These are phyloP conservation scores for Romanomermis culicivorax DNA, from an alignment of 2,888 invertebrate genomes.

Conservation along the genomic window DNA sequence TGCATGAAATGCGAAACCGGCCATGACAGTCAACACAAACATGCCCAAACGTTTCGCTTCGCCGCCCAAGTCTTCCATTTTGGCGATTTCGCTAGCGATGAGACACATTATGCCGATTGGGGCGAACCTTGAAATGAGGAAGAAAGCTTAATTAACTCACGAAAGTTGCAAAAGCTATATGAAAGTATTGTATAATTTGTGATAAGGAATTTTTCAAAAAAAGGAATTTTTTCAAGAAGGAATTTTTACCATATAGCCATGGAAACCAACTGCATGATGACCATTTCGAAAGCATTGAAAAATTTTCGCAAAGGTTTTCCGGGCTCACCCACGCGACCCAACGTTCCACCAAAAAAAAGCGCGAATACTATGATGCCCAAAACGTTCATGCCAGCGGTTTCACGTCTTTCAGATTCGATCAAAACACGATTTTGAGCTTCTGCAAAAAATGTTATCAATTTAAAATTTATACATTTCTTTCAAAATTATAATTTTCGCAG, in stretches of 20 bases:
- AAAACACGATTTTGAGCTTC: background rate
- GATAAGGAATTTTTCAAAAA: too few relatives aligned
- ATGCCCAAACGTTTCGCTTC: conserved; percentile 23
- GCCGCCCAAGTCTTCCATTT: conserved; percentile 28
- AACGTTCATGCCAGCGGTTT: conserved; percentile 28
- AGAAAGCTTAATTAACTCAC: conserved; percentile 6
- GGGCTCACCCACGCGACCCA: conserved; percentile 59
- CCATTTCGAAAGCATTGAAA: conserved; percentile 62
- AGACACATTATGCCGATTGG: conserved; percentile 23
- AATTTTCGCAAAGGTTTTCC: conserved; percentile 60
- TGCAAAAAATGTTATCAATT: too few relatives aligned
- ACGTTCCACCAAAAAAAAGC: conserved; percentile 33
- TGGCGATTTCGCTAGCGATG: conserved; percentile 26
- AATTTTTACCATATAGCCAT: conserved; percentile 69
- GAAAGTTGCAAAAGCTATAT: background rate
- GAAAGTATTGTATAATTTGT: background rate
- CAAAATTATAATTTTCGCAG: too few relatives aligned
- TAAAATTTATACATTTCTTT: too few relatives aligned
- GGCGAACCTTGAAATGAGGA: conserved; percentile 20
- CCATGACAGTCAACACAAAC: conserved; percentile 30
- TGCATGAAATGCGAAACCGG: conserved; percentile 25
- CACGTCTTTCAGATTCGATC: background rate
- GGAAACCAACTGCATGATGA: conserved; percentile 82
- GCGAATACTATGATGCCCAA: conserved; percentile 33
- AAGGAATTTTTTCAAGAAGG: background rate